Evolutionary conservation across 2,113 vertebrate genomes (phyloP).

Genomic region (Aegithalos caudatus): DNA sequence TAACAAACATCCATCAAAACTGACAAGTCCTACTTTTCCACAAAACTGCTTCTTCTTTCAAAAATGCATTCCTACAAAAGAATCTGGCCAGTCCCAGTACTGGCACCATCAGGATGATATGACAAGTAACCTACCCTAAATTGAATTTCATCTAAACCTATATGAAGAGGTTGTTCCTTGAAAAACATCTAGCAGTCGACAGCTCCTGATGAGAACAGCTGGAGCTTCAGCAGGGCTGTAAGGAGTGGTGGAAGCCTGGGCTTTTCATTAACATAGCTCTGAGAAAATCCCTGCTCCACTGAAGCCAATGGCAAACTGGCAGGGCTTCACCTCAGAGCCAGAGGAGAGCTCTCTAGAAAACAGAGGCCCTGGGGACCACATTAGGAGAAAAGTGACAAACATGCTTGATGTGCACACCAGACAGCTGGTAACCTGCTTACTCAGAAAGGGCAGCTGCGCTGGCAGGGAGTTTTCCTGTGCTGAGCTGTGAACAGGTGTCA

Average conservation of each 20-base stretch:
- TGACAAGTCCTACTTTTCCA: not conserved
- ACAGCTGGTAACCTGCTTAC: not conserved
- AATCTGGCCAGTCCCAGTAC: not conserved
- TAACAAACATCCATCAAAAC: not conserved
- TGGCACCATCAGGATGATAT: not conserved
- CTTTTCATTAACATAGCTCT: not conserved
- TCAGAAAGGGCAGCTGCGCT: not conserved
- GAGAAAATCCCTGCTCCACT: not conserved
- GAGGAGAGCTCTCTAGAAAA: not conserved
- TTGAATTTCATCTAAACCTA: not conserved
- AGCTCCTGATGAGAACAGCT: conserved; percentile 46
- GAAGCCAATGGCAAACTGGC: not conserved
- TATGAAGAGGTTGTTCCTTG: not conserved
- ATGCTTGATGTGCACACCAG: not conserved
- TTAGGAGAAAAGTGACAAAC: not conserved
- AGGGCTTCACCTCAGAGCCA: not conserved
- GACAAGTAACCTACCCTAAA: not conserved
- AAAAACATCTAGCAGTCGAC: not conserved
- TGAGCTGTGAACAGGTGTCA: accelerated
- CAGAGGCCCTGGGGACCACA: not conserved
- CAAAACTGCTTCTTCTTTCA: not conserved
- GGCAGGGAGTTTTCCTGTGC: not conserved
- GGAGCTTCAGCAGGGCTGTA: not conserved
- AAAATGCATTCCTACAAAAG: not conserved
- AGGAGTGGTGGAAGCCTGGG: not conserved